phyloP scores from a whole-genome alignment of 2,113 vertebrate species.

The Cricetomys ansorgei region DNA sequence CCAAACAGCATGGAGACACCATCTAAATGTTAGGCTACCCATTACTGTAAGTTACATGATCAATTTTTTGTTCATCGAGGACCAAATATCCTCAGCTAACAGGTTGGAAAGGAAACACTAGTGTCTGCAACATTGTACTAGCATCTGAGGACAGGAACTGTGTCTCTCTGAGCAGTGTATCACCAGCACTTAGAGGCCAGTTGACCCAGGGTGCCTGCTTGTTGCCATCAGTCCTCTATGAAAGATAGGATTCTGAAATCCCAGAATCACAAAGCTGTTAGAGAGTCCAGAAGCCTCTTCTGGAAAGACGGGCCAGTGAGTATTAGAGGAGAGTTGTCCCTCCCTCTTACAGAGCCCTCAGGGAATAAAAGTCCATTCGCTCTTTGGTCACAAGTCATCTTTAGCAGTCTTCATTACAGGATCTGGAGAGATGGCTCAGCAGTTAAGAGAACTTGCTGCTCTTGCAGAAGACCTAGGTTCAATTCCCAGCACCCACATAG shows the following conservation, averaged over 20 bases:
- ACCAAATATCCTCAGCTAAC: not conserved
- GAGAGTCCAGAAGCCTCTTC: not conserved
- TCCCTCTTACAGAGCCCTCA: not conserved
- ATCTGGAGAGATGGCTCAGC: too few relatives aligned
- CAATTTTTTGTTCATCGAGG: not conserved
- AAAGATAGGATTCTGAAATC: not conserved
- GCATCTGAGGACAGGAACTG: not conserved
- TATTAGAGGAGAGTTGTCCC: not conserved
- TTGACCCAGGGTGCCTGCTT: not conserved
- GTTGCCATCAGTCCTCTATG: not conserved
- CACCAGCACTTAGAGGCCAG: too few relatives aligned
- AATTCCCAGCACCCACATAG: not conserved
- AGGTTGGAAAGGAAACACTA: not conserved
- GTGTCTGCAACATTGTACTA: accelerated
- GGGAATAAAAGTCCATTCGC: not conserved
- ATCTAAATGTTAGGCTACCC: not conserved
- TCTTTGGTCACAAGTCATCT: too few relatives aligned
- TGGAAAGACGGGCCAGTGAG: not conserved
- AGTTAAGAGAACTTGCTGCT: not conserved
- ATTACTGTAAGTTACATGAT: accelerated
- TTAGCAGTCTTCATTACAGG: not conserved
- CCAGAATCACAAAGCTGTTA: too few relatives aligned
- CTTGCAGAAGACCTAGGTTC: not conserved
- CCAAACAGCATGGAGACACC: not conserved
- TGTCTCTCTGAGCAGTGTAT: not conserved